phyloP scores from a whole-genome alignment of 1,140 invertebrate species.

The Gonioctena quinquepunctata region DNA sequence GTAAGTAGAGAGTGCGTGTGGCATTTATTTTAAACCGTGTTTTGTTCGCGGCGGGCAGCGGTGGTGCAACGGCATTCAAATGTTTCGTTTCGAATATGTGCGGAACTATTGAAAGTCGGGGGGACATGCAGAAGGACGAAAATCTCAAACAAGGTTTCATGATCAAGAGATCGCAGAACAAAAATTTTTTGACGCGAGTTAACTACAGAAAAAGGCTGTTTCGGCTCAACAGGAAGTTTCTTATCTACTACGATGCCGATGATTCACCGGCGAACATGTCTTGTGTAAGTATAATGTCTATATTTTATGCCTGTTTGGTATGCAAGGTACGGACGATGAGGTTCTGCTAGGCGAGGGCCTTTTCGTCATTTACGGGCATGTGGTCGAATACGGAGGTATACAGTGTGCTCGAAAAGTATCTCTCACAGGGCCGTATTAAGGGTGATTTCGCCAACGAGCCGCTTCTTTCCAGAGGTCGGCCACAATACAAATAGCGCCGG shows the following conservation, averaged over 20 bases:
- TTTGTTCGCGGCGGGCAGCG: background rate
- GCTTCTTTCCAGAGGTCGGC: too few species aligned
- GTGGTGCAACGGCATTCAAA: too few species aligned
- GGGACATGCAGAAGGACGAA: background rate
- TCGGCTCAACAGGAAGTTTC: slow-evolving; percentile 70
- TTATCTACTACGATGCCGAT: slow-evolving; percentile 77
- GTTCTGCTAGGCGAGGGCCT: background rate
- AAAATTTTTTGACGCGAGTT: slow-evolving; percentile 80
- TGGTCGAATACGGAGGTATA: too few species aligned
- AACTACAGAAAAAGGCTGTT: slow-evolving; percentile 88
- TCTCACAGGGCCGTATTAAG: too few species aligned
- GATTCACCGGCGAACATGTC: slow-evolving; percentile 38
- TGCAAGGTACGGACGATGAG: background rate
- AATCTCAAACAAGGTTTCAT: slow-evolving; percentile 67
- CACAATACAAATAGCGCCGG: too few species aligned
- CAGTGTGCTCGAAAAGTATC: too few species aligned
- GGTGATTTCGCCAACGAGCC: background rate
- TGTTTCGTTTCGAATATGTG: too few species aligned
- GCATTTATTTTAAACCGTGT: background rate
- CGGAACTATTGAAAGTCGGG: background rate
- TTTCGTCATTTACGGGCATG: background rate
- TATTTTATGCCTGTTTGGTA: background rate
- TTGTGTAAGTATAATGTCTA: background rate
- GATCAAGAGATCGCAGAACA: slow-evolving; percentile 86
- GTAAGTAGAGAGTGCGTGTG: background rate